Evolutionary conservation across 1,140 invertebrate genomes (phyloP).

Genomic region (Sitobion miscanthi): DNA sequence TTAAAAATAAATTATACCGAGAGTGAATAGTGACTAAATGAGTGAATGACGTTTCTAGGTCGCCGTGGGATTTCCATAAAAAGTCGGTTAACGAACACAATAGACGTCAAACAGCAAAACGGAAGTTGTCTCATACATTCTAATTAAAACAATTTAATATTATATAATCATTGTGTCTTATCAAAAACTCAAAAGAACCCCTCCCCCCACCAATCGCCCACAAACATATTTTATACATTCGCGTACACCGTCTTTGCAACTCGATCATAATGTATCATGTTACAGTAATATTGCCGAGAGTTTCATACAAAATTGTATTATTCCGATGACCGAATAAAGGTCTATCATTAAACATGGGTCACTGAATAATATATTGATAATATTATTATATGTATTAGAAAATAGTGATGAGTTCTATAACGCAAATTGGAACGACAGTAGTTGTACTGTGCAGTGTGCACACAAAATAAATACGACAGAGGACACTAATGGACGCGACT

Average conservation of each 20-base stretch:
- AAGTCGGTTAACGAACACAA: slow-evolving; percentile 46
- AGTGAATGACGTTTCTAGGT: slow-evolving; percentile 39
- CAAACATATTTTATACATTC: background rate
- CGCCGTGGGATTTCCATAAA: slow-evolving; percentile 25
- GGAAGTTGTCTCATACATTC: slow-evolving; percentile 47
- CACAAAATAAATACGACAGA: background rate
- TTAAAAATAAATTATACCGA: slow-evolving; percentile 36
- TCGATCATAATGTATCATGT: background rate
- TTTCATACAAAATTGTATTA: background rate
- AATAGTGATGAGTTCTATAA: too few relatives aligned
- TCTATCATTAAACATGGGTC: background rate
- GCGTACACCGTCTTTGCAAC: background rate
- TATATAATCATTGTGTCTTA: slow-evolving; percentile 40
- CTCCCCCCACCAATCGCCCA: too few relatives aligned
- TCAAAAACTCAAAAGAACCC: slow-evolving; percentile 19
- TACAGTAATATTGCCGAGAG: background rate
- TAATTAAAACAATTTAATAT: slow-evolving; percentile 51
- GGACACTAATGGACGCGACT: background rate
- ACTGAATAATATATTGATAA: too few relatives aligned
- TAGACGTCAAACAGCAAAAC: slow-evolving; percentile 20
- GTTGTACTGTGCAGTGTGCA: too few relatives aligned
- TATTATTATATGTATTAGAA: too few relatives aligned
- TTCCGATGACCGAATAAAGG: background rate
- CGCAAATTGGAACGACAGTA: too few relatives aligned
- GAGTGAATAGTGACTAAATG: slow-evolving; percentile 35